Evolutionary conservation across 92 coral and sea anemone genomes (phyloP).

Genomic region (Siderastrea radians): DNA sequence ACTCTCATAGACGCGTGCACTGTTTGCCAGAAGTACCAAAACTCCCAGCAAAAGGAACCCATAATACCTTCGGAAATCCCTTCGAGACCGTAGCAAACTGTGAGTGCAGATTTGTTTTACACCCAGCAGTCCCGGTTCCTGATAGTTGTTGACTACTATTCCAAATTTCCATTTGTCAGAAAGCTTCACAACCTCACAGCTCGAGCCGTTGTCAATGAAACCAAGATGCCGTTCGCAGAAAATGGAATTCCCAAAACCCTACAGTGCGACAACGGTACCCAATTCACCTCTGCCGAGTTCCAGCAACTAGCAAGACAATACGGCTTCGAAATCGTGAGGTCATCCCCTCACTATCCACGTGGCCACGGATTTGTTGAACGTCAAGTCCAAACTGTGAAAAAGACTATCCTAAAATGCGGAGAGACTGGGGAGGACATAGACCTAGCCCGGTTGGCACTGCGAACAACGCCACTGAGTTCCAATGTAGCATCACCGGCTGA

Average conservation of each 20-base stretch:
- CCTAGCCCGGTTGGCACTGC: slow-evolving; percentile 51
- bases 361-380: slow-evolving; percentile 65
- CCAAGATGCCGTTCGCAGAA: slow-evolving; percentile 13
- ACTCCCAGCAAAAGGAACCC: neutral
- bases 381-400: slow-evolving; percentile 56
- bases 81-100: too few relatives aligned
- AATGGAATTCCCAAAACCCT: slow-evolving; percentile 45
- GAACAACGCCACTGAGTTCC: slow-evolving; percentile 56
- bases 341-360: slow-evolving; percentile 50
- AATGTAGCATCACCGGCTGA: slow-evolving; percentile 53
- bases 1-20: too few relatives aligned
- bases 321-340: slow-evolving; percentile 38
- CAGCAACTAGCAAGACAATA: slow-evolving; percentile 40
- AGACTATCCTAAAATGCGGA: slow-evolving; percentile 50
- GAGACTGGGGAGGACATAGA: slow-evolving; percentile 43
- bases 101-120: too few relatives aligned
- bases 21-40: too few relatives aligned
- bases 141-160: too few relatives aligned
- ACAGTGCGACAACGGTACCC: slow-evolving; percentile 48
- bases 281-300: slow-evolving; percentile 46
- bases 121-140: too few relatives aligned
- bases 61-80: neutral
- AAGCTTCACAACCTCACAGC: neutral
- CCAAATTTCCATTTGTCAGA: too few relatives aligned
- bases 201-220: neutral